Base-by-base conservation (phyloP, 2,888 invertebrate species). In the Quadroppia sp. region DNA sequence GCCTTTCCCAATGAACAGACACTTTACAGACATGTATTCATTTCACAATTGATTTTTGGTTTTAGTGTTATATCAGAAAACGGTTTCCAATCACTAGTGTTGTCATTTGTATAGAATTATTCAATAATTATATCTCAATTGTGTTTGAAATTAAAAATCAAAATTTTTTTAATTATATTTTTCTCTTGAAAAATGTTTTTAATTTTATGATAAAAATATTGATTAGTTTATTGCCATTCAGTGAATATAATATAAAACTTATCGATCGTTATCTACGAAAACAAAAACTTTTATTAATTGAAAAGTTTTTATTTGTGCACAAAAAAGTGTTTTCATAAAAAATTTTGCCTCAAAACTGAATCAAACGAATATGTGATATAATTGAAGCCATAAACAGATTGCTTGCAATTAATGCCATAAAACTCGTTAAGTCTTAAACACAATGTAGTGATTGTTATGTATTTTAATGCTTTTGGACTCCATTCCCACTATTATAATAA, bases 331-430 rank as follows among this genome's bases (percentile, higher is more conserved):
- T 36, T 9, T 4, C 36, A 36, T 4, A 36, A 36, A 7, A 2
- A 50, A 20, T n/a, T 25, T 53, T 53, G 23, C 23, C 6, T 53
- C 53, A 23, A 53, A 25, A 53, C 11, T 25, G 53, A 9, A 25
- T 15, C 2, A 61, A 11, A 61, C 15, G 32, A 61, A 61, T 61
- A 61, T 30, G 32, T 23, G n/a, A 61, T 61, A 61, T 61, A 32
- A 32, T 61, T 61, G 2, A 61, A 61, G 59, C 32, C 59, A 61
- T 61, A 61, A 61, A 15, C 59, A 61, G 59, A 61, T 61, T 53
- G 3, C 28, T n/a, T n/a, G 59, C 59, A 61, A 61, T 61, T 61
- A 61, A 61, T 61, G 59, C 32, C 59, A 61, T 32, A 61, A 61
- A 61, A 61, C 59, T 61, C 32, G 56, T 56, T 56, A 56, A 56